These are phyloP conservation scores for Heliconius melpomene DNA, from an alignment of 1,140 invertebrate species.

Conservation along the genomic window DNA sequence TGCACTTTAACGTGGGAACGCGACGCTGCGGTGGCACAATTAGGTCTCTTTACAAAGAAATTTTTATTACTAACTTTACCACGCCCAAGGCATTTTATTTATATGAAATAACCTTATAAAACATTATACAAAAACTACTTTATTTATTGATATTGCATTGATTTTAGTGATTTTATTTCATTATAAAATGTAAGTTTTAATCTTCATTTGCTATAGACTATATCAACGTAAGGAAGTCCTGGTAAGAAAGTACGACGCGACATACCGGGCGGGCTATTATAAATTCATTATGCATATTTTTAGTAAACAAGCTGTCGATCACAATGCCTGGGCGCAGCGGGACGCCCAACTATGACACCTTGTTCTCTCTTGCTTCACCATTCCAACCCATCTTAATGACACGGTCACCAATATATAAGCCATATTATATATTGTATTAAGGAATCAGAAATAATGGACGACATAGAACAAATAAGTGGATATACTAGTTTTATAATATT, in stretches of 20 bases:
- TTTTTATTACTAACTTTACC: constrained; percentile 12
- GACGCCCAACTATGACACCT: constrained; percentile 70
- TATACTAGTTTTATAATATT: constrained; percentile 32
- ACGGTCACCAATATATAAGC: constrained; percentile 25
- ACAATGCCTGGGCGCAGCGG: constrained; percentile 73
- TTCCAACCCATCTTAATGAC: constrained; percentile 56
- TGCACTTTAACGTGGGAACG: constrained; percentile 78
- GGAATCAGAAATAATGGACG: background rate
- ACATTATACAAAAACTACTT: background rate
- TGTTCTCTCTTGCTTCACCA: constrained; percentile 43
- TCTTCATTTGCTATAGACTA: background rate
- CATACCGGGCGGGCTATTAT: constrained; percentile 70
- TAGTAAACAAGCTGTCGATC: constrained; percentile 81
- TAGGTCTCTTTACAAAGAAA: constrained; percentile 57
- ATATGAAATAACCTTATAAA: background rate
- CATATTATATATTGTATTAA: background rate
- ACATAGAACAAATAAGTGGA: background rate
- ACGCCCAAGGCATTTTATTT: background rate
- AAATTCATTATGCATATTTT: constrained; percentile 82
- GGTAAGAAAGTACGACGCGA: constrained; percentile 46
- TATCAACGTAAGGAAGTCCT: constrained; percentile 31
- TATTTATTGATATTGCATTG: too few species aligned
- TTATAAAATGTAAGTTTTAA: background rate
- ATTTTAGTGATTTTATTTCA: too few species aligned
- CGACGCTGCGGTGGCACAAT: constrained; percentile 70